Evolutionary conservation across 37 sponge, comb jelly and placozoan species (phyloP).

Genomic region (Geodia barretti): DNA sequence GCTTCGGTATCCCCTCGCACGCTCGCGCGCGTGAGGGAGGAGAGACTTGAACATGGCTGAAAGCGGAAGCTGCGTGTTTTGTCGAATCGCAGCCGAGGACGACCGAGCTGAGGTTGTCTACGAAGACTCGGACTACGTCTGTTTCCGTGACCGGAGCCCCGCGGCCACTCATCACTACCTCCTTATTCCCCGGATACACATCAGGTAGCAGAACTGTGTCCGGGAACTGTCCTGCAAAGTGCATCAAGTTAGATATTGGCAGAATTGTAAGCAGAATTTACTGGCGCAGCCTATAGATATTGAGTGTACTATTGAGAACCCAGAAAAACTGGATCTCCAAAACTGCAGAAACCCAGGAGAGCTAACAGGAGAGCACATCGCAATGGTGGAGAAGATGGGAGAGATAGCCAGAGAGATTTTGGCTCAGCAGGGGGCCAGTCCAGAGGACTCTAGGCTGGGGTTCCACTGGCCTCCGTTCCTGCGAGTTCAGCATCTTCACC

Average conservation of each 20-base stretch:
- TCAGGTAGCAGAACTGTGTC: neutral
- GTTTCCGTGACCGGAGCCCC: constrained; percentile 77
- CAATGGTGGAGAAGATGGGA: constrained; percentile 67
- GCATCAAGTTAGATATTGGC: too few relatives aligned
- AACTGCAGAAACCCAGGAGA: neutral
- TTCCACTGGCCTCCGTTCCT: constrained; percentile 92
- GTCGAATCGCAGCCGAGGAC: constrained; percentile 49
- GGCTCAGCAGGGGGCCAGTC: constrained; percentile 32
- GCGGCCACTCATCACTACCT: constrained; percentile 77
- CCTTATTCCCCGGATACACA: constrained; percentile 62
- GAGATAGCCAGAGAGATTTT: constrained; percentile 63
- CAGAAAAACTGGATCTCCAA: too few relatives aligned
- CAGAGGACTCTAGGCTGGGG: constrained; percentile 71
- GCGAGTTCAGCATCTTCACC: constrained; percentile 75
- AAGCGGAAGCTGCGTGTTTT: constrained; percentile 56
- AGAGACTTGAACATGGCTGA: neutral
- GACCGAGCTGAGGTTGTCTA: constrained; percentile 44
- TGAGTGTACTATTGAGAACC: too few relatives aligned
- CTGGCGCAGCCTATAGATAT: too few relatives aligned
- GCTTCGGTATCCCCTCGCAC: too few relatives aligned
- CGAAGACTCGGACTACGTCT: constrained; percentile 74
- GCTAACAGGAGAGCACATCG: constrained; percentile 30
- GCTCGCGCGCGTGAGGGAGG: too few relatives aligned
- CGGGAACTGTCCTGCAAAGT: too few relatives aligned
- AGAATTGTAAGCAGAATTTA: too few relatives aligned